phyloP scores from a whole-genome alignment of 2,797 vertebrate species.

The Passerculus sandwichensis region DNA sequence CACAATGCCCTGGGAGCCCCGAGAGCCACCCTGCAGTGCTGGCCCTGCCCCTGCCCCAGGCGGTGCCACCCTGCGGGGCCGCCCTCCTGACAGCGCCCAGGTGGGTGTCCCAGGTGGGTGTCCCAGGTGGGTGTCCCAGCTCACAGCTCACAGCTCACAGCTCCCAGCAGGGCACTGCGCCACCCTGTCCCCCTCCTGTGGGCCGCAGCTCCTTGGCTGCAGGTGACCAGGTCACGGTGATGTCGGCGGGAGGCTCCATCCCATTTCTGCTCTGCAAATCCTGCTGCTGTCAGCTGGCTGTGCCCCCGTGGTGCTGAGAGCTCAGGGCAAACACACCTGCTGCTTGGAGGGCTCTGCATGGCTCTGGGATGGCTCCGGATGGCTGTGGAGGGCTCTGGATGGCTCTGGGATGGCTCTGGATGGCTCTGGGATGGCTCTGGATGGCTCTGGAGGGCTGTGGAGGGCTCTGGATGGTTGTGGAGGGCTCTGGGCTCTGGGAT shows the following conservation, averaged over 20 bases:
- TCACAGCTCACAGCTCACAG: not conserved
- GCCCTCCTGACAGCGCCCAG: not conserved
- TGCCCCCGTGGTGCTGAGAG: not conserved
- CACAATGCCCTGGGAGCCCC: not conserved
- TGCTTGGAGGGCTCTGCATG: not conserved
- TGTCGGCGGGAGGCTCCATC: fast-evolving
- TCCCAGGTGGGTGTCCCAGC: not conserved
- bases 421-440: not conserved
- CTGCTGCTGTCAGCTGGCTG: not conserved
- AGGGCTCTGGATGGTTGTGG: too few relatives aligned
- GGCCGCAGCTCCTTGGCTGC: not conserved
- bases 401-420: not conserved
- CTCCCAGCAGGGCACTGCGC: not conserved
- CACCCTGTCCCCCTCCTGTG: fast-evolving
- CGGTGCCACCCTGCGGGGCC: fast-evolving
- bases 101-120: not conserved
- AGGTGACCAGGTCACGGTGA: not conserved
- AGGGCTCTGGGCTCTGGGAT: not conserved
- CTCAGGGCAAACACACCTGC: not conserved
- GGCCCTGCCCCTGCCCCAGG: too few relatives aligned
- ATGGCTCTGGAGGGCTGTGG: not conserved
- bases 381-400: not conserved
- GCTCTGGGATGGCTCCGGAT: not conserved
- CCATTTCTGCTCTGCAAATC: not conserved
- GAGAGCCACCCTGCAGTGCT: fast-evolving